Percentiles rank a stretch among this genome's conserved stretches.
phyloP scores from a whole-genome alignment of 2,888 invertebrate genomes.

The Ptychoptera albimana region DNA sequence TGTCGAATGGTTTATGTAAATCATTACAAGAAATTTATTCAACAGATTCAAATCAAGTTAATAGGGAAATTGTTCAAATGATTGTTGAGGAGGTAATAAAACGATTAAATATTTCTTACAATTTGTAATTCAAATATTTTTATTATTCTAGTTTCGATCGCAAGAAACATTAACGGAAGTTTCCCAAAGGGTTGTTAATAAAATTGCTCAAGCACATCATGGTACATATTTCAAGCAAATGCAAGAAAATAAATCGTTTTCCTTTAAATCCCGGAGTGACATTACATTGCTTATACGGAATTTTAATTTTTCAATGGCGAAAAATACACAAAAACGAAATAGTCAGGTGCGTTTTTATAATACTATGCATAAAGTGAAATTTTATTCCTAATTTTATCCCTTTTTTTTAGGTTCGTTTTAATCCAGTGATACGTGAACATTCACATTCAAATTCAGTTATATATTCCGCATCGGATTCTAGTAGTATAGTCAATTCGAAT shows the following conservation, averaged over 20 bases:
- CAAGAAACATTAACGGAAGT: slow-evolving; percentile 67
- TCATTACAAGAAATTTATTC: slow-evolving; percentile 65
- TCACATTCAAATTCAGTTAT: slow-evolving; percentile 31
- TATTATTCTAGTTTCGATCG: slow-evolving; percentile 43
- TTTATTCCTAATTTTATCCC: background rate
- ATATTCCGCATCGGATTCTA: slow-evolving; percentile 16
- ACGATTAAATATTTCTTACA: background rate
- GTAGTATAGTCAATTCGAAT: slow-evolving; percentile 16
- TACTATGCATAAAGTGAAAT: too few species aligned
- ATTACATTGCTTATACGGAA: slow-evolving; percentile 74
- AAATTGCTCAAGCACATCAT: slow-evolving; percentile 68
- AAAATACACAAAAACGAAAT: slow-evolving; percentile 29
- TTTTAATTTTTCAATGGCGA: slow-evolving; percentile 64
- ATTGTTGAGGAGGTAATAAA: slow-evolving; percentile 54
- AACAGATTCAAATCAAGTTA: slow-evolving; percentile 55
- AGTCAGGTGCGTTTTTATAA: slow-evolving; percentile 7
- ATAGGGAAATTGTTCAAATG: slow-evolving; percentile 62
- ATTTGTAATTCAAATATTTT: background rate
- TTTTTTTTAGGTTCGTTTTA: slow-evolving; percentile 36
- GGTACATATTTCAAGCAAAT: slow-evolving; percentile 47
- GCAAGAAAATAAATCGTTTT: slow-evolving; percentile 22
- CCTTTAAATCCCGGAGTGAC: slow-evolving; percentile 54
- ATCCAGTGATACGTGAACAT: slow-evolving; percentile 41
- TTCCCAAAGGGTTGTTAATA: slow-evolving; percentile 72
- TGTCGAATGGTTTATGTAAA: slow-evolving; percentile 74